phyloP scores from a whole-genome alignment of 2,113 vertebrate genomes.

The Riparia riparia region DNA sequence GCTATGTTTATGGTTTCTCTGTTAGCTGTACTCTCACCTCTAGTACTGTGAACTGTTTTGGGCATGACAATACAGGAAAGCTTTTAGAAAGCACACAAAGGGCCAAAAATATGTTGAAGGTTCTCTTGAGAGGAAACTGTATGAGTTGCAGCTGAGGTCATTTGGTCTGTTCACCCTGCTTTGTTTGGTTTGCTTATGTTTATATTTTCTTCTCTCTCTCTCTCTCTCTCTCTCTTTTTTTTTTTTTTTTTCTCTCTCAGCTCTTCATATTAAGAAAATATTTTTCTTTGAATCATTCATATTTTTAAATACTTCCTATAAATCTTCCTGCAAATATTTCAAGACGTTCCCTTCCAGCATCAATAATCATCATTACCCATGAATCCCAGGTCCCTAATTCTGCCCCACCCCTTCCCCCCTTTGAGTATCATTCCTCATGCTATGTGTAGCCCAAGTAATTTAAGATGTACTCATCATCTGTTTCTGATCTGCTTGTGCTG shows the following conservation, averaged over 20 bases:
- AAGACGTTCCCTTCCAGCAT: not conserved
- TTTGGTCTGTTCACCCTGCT: not conserved
- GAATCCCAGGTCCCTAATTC: not conserved
- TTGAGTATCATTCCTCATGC: not conserved
- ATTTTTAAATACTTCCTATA: not conserved
- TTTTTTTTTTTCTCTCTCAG: not conserved
- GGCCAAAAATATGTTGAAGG: not conserved
- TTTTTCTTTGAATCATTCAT: not conserved
- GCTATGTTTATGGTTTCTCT: not conserved
- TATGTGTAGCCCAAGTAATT: not conserved
- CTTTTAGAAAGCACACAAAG: not conserved
- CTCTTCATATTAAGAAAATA: not conserved
- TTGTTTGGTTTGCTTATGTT: not conserved
- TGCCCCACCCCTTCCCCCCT: accelerated
- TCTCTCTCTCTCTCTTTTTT: not conserved
- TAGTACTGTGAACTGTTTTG: not conserved
- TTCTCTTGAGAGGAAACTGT: accelerated
- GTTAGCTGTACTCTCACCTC: not conserved
- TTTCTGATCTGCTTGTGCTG: not conserved
- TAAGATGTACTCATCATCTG: not conserved
- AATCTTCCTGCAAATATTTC: not conserved
- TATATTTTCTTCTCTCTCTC: not conserved
- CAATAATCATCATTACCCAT: not conserved
- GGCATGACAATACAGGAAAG: not conserved
- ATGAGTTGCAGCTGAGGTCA: not conserved